Evolutionary conservation across 2,797 vertebrate genomes (phyloP).

Genomic region (Ciconia nigra): DNA sequence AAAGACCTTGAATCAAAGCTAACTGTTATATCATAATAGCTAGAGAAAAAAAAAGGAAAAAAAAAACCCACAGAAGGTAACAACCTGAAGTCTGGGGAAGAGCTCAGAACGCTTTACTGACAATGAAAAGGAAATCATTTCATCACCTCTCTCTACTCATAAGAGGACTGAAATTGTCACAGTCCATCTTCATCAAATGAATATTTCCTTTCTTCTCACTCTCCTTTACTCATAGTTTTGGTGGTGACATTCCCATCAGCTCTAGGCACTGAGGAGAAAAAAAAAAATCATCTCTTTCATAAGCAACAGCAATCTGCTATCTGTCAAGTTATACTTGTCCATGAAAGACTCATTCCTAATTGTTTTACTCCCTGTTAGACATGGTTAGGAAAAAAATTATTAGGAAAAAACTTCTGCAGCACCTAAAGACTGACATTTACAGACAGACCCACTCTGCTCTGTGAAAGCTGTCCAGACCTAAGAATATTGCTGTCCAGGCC

Average conservation of each 20-base stretch:
- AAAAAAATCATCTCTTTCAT: neutral
- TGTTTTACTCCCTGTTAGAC: neutral
- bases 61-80: neutral
- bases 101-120: neutral
- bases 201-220: neutral
- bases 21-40: neutral
- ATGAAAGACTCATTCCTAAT: neutral
- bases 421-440: neutral
- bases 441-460: neutral
- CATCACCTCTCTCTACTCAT: neutral
- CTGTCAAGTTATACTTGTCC: neutral
- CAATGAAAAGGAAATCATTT: neutral
- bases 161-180: neutral
- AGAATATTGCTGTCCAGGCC: neutral
- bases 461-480: neutral
- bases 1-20: neutral
- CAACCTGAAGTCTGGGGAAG: neutral
- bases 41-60: fast-evolving
- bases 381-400: neutral
- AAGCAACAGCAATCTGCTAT: neutral
- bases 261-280: neutral
- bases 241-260: neutral
- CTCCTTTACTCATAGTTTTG: neutral
- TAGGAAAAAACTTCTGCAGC: neutral
- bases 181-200: neutral